A percentile compares a stretch with the other conserved stretches of the same genome.
Evolutionary conservation across 2,113 vertebrate species (phyloP).

Genomic region (Cynocephalus volans): DNA sequence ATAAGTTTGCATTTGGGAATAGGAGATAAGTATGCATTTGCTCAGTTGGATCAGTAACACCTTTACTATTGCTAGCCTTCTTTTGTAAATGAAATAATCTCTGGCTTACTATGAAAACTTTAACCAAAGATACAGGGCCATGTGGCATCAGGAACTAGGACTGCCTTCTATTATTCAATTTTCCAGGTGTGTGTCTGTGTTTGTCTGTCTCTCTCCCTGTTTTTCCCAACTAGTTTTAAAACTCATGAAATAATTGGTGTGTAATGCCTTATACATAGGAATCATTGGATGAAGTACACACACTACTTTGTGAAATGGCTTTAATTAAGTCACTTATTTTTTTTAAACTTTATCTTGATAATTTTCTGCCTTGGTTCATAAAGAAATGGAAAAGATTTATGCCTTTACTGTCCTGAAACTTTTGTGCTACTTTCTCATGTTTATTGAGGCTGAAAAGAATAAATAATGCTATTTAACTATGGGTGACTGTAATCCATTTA

Average conservation of each 20-base stretch:
- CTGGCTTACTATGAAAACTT: constrained; percentile 63
- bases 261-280: background rate
- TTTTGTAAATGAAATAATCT: constrained; percentile 11
- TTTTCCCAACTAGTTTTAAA: constrained; percentile 11
- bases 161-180: background rate
- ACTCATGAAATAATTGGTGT: background rate
- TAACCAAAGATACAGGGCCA: constrained; percentile 56
- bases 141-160: background rate
- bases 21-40: constrained; percentile 73
- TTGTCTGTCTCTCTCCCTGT: background rate
- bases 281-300: background rate
- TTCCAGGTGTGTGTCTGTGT: background rate
- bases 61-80: constrained; percentile 75
- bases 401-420: constrained; percentile 11
- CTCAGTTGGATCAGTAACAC: constrained; percentile 75
- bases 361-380: constrained; percentile 53
- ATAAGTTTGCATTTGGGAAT: constrained; percentile 81
- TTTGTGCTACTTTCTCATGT: background rate
- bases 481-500: background rate
- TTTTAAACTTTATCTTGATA: constrained; percentile 45
- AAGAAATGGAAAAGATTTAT: constrained; percentile 57
- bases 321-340: constrained; percentile 66
- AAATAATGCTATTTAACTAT: constrained; percentile 29
- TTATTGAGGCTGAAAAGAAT: constrained; percentile 56
- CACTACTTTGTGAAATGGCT: constrained; percentile 2